phyloP scores from a whole-genome alignment of 2,113 vertebrate genomes.

The Tachuris rubrigastra region DNA sequence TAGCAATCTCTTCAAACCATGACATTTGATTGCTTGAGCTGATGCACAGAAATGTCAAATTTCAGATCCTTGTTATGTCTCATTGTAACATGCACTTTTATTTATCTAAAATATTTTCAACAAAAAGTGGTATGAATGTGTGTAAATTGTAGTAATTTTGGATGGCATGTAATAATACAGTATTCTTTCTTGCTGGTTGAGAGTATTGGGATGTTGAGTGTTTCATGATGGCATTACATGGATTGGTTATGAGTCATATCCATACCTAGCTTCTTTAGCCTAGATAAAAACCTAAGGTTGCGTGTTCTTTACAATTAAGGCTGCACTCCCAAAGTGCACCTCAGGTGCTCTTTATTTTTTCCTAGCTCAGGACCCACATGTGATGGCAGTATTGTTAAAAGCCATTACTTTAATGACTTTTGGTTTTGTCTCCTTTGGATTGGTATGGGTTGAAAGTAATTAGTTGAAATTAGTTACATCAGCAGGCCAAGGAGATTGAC shows the following conservation, averaged over 20 bases:
- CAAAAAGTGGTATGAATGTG: background rate
- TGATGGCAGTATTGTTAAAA: background rate
- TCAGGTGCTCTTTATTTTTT: background rate
- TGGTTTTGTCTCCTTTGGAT: background rate
- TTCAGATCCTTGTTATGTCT: background rate
- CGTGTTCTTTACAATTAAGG: background rate
- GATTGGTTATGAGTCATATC: background rate
- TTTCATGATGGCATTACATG: background rate
- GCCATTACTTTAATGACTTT: background rate
- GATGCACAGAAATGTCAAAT: background rate
- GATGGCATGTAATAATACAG: background rate
- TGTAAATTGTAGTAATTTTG: background rate
- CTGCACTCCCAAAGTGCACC: fast-evolving
- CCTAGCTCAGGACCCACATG: fast-evolving
- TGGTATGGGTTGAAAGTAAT: background rate
- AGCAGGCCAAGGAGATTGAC: background rate
- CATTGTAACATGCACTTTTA: background rate
- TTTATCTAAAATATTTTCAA: background rate
- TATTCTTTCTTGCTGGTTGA: background rate
- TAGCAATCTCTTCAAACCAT: background rate
- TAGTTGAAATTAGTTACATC: background rate
- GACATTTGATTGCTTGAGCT: background rate
- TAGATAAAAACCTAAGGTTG: background rate
- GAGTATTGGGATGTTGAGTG: background rate
- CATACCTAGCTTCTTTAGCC: background rate